Conservation (phyloP, 2,113 vertebrate species). For the Brachypodius melanocephalos region DNA sequence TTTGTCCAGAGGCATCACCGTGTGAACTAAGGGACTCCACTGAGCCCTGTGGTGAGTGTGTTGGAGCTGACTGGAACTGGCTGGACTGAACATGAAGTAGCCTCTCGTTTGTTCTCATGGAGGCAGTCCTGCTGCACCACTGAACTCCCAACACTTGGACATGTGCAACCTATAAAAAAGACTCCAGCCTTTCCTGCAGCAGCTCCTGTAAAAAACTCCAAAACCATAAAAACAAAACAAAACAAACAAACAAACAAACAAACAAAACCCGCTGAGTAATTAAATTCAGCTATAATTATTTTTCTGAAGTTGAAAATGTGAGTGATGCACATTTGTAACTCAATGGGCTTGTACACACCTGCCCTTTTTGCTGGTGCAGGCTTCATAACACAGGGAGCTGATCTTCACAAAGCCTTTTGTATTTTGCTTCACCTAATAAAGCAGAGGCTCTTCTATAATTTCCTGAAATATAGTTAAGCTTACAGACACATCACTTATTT, state of each 20-base stretch:
- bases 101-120: neutral
- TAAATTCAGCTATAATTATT: neutral
- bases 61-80: neutral
- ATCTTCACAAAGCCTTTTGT: neutral
- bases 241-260: no score
- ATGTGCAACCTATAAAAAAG: accelerated
- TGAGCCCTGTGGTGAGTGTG: accelerated
- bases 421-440: neutral
- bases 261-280: neutral
- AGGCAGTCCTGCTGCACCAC: accelerated
- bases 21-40: neutral
- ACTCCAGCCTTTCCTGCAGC: neutral
- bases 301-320: neutral
- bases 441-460: neutral
- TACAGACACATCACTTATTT: neutral
- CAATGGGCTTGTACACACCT: neutral
- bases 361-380: neutral
- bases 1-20: neutral
- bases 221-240: neutral
- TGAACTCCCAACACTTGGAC: neutral
- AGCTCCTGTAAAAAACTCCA: neutral
- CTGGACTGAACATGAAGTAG: neutral
- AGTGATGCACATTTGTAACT: neutral
- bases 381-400: neutral
- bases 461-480: neutral